Conservation (phyloP, 2,888 invertebrate species). For the Rhorus exstirpatorius region DNA sequence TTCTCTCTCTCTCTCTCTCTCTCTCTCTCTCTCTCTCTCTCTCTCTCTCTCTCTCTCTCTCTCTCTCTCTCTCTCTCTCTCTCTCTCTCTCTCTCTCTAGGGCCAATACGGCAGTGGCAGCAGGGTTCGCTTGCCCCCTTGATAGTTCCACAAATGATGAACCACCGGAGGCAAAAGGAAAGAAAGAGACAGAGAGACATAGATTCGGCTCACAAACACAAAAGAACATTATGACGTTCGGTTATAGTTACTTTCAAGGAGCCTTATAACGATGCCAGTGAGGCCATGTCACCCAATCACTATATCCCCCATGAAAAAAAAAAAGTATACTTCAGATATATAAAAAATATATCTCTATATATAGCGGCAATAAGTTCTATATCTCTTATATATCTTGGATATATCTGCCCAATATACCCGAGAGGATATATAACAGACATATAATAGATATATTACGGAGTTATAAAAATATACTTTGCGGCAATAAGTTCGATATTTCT, state of each 20-base stretch:
- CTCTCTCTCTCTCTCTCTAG: constrained; percentile 17
- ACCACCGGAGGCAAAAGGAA: constrained; percentile 15
- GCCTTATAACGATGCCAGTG: neutral
- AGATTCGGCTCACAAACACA: constrained; percentile 12
- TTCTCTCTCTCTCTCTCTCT: neutral
- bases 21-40: constrained; percentile 19
- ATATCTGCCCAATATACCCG: too few species aligned
- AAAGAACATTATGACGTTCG: constrained; percentile 59
- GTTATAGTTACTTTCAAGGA: constrained; percentile 60
- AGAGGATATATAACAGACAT: too few species aligned
- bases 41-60: neutral
- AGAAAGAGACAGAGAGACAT: neutral
- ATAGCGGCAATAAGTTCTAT: too few species aligned
- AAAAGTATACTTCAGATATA: too few species aligned
- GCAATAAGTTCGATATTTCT: too few species aligned
- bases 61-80: constrained; percentile 6
- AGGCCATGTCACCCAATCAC: neutral
- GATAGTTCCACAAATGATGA: constrained; percentile 30
- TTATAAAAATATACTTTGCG: too few species aligned
- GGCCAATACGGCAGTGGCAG: constrained; percentile 40
- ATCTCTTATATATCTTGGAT: too few species aligned
- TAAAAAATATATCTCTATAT: too few species aligned
- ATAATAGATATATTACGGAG: too few species aligned
- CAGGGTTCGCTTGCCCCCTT: constrained; percentile 36
- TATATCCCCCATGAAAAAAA: too few species aligned